phyloP scores from a whole-genome alignment of 2,113 vertebrate species.

The Dipodomys merriami region DNA sequence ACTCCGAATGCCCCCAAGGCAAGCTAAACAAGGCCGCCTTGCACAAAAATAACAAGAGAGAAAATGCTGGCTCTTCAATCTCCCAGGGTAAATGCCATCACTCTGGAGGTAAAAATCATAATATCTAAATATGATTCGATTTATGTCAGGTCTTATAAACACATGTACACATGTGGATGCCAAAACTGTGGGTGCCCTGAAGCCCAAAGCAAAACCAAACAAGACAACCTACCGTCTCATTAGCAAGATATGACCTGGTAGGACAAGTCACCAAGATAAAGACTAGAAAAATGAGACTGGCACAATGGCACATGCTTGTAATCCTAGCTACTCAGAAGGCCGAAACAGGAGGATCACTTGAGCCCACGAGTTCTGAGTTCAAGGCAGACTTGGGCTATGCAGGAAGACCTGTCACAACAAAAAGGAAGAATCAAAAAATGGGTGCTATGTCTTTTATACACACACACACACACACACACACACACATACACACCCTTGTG shows the following conservation, averaged over 20 bases:
- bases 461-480: neutral
- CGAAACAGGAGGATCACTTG: neutral
- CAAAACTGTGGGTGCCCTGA: neutral
- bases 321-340: neutral
- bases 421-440: neutral
- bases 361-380: neutral
- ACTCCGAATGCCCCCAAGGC: neutral
- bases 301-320: too few relatives aligned
- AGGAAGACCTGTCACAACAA: neutral
- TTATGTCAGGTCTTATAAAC: slow-evolving; percentile 63
- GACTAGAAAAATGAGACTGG: neutral
- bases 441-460: neutral
- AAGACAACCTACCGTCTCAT: neutral
- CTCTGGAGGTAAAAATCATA: slow-evolving; percentile 42
- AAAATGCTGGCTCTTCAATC: slow-evolving; percentile 24
- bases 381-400: neutral
- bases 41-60: slow-evolving; percentile 28
- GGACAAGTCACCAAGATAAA: neutral
- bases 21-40: slow-evolving; percentile 31
- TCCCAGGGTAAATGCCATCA: slow-evolving; percentile 9
- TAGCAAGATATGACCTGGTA: slow-evolving; percentile 16
- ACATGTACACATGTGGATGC: neutral
- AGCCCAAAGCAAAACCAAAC: neutral
- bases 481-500: neutral
- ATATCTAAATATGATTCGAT: slow-evolving; percentile 59